phyloP scores from a whole-genome alignment of 2,888 invertebrate species.

The Monochamus alternatus region DNA sequence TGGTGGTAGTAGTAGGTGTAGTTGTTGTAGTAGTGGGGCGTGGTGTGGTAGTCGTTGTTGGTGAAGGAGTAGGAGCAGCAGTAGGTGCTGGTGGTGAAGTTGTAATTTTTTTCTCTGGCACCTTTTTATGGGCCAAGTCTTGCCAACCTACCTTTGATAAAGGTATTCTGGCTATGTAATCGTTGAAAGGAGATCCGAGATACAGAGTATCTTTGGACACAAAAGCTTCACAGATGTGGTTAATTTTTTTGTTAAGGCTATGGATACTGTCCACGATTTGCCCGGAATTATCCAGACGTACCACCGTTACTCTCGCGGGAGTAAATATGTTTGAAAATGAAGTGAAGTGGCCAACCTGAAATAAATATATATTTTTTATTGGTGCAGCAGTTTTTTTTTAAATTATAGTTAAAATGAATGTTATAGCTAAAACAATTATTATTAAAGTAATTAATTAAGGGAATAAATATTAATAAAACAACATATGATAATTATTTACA shows the following conservation, averaged over 20 bases:
- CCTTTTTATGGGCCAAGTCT: constrained; percentile 49
- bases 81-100: constrained; percentile 52
- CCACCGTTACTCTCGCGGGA: constrained; percentile 73
- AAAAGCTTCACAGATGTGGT: constrained; percentile 78
- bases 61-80: constrained; percentile 37
- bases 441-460: too few relatives aligned
- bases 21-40: constrained; percentile 53
- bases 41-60: constrained; percentile 54
- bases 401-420: too few relatives aligned
- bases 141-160: constrained; percentile 72
- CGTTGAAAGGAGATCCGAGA: constrained; percentile 80
- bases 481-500: background rate
- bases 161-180: constrained; percentile 79
- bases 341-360: constrained; percentile 80
- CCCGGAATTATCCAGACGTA: constrained; percentile 82
- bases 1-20: constrained; percentile 47
- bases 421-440: too few relatives aligned
- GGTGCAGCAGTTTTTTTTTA: background rate
- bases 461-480: background rate
- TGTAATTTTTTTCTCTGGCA: constrained; percentile 44
- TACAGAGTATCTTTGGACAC: constrained; percentile 78
- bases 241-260: constrained; percentile 74
- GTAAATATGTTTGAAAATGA: constrained; percentile 61
- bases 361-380: constrained; percentile 48
- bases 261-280: constrained; percentile 81